These are phyloP conservation scores for Mesocentrotus franciscanus DNA, from an alignment of 53 echinoderm and acorn worm species.

Conservation along the genomic window DNA sequence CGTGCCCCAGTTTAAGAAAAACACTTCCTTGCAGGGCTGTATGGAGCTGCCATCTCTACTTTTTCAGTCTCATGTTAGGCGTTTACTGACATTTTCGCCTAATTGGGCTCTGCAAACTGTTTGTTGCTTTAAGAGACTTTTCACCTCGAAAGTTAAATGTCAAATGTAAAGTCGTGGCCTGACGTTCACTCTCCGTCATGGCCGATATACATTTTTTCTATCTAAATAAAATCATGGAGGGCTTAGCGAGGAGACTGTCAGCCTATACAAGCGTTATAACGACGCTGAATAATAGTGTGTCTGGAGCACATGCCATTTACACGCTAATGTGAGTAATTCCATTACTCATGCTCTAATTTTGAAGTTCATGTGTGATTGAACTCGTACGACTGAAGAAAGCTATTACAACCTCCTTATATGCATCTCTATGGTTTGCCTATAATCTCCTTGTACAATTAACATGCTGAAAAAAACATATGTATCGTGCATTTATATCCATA, in stretches of 20 bases:
- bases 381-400: not conserved
- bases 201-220: not conserved
- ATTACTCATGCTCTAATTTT: conserved; percentile 68
- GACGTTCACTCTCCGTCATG: not conserved
- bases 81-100: conserved; percentile 34
- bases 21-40: conserved; percentile 38
- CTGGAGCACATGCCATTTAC: conserved; percentile 58
- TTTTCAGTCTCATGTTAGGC: conserved; percentile 40
- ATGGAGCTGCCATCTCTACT: conserved; percentile 32
- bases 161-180: not conserved
- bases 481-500: not conserved
- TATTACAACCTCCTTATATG: not conserved
- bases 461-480: not conserved
- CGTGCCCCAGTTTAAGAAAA: conserved; percentile 53
- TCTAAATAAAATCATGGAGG: not conserved
- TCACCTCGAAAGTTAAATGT: conserved; percentile 23
- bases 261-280: conserved; percentile 19
- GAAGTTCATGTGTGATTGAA: conserved; percentile 58
- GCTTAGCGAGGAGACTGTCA: conserved; percentile 1
- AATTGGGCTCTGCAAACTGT: conserved; percentile 40
- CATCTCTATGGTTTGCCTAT: not conserved
- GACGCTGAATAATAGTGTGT: conserved; percentile 61
- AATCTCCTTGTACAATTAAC: not conserved
- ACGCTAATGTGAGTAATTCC: conserved; percentile 61
- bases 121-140: conserved; percentile 2